Evolutionary conservation across 2,888 invertebrate genomes (phyloP).

Genomic region (Polymixis flavicincta): DNA sequence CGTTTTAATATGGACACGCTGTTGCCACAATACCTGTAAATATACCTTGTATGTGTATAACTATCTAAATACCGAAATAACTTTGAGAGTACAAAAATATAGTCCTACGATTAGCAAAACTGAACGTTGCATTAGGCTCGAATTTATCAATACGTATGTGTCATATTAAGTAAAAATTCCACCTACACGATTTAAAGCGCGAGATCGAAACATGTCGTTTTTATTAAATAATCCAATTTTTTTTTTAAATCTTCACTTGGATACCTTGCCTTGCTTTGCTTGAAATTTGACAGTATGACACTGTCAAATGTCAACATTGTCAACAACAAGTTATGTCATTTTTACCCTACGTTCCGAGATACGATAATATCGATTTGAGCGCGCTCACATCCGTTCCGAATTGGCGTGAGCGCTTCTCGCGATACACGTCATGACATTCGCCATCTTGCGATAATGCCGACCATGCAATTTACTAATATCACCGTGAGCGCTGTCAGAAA

Average conservation of each 20-base stretch:
- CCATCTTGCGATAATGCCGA: too few relatives aligned
- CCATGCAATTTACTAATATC: too few relatives aligned
- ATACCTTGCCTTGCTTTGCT: not conserved
- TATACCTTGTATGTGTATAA: not conserved
- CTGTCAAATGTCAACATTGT: too few relatives aligned
- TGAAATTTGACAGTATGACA: not conserved
- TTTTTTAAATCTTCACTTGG: conserved; percentile 18
- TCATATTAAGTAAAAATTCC: not conserved
- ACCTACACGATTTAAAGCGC: conserved; percentile 71
- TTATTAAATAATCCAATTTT: too few relatives aligned
- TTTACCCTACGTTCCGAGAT: too few relatives aligned
- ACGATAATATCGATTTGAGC: too few relatives aligned
- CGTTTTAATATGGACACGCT: conserved; percentile 57
- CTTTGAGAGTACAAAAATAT: conserved; percentile 16
- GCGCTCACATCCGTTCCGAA: too few relatives aligned
- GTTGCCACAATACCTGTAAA: conserved; percentile 71
- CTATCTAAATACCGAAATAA: conserved; percentile 24
- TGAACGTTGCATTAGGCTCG: not conserved
- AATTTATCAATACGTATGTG: not conserved
- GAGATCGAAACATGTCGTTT: conserved; percentile 72
- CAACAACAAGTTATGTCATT: too few relatives aligned
- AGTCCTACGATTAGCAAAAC: conserved; percentile 2
- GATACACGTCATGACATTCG: too few relatives aligned
- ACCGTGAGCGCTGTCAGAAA: too few relatives aligned
- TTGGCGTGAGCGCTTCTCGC: too few relatives aligned